phyloP scores from a whole-genome alignment of 2,888 invertebrate species.

The Loripinus fragilis region DNA sequence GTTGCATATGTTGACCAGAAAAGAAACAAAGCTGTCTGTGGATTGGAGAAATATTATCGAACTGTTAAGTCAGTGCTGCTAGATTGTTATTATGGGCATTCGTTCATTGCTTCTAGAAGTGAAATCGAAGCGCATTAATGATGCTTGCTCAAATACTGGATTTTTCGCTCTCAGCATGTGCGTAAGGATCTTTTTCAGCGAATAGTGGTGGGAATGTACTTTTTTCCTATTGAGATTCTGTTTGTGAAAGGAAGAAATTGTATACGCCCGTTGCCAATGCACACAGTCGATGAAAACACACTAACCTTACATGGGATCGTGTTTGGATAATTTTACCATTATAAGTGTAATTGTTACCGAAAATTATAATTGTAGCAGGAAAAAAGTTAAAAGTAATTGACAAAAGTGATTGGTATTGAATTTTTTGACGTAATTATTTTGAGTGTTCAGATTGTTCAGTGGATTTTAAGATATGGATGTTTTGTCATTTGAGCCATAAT shows the following conservation, averaged over 20 bases:
- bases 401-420: neutral
- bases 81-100: too few relatives aligned
- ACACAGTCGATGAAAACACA: neutral
- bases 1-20: too few relatives aligned
- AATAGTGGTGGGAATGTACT: too few relatives aligned
- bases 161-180: too few relatives aligned
- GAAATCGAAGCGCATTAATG: too few relatives aligned
- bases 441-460: neutral
- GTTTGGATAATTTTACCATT: neutral
- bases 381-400: neutral
- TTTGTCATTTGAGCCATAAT: too few relatives aligned
- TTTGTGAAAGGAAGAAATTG: neutral
- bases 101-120: too few relatives aligned
- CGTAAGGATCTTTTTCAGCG: too few relatives aligned
- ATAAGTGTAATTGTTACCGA: neutral
- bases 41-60: too few relatives aligned
- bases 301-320: neutral
- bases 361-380: neutral
- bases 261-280: conserved; percentile 7
- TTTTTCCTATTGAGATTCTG: conserved; percentile 5
- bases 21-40: too few relatives aligned
- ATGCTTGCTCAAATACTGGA: too few relatives aligned
- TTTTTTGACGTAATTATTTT: neutral
- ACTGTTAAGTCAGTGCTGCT: too few relatives aligned
- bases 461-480: neutral